phyloP scores from a whole-genome alignment of 2,888 invertebrate genomes.

The Nineta flava region DNA sequence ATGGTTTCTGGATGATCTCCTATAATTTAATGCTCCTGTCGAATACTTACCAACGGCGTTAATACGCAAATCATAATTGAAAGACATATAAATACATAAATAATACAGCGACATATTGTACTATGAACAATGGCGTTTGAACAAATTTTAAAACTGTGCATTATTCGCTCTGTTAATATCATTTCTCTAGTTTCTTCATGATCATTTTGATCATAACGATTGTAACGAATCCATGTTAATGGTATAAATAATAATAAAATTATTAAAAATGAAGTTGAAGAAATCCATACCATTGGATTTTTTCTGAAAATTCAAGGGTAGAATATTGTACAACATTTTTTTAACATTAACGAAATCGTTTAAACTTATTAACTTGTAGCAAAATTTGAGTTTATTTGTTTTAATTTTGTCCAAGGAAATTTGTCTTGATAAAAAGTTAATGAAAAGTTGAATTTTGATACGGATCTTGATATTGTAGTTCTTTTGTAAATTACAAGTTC shows the following conservation, averaged over 20 bases:
- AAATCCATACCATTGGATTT: slow-evolving; percentile 29
- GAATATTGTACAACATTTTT: not conserved
- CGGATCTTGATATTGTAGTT: no score
- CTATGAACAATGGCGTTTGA: slow-evolving; percentile 46
- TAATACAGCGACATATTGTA: slow-evolving; percentile 39
- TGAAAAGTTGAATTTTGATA: no score
- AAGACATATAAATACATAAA: slow-evolving; percentile 51
- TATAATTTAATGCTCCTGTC: no score
- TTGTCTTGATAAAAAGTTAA: no score
- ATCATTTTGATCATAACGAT: slow-evolving; percentile 41
- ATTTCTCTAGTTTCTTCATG: slow-evolving; percentile 36
- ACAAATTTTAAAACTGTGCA: slow-evolving; percentile 32
- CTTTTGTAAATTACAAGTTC: no score
- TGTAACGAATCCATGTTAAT: slow-evolving; percentile 58
- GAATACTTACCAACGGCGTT: no score
- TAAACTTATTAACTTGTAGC: no score
- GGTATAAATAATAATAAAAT: slow-evolving; percentile 45
- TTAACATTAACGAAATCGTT: no score
- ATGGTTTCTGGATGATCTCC: no score
- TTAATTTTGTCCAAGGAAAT: no score
- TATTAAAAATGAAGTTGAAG: slow-evolving; percentile 27
- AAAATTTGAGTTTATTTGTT: no score
- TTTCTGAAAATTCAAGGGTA: slow-evolving; percentile 15
- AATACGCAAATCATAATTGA: slow-evolving; percentile 39
- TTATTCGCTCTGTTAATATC: slow-evolving; percentile 31